Evolutionary conservation across 2,797 vertebrate genomes (phyloP).

Genomic region (Rousettus madagascariensis): DNA sequence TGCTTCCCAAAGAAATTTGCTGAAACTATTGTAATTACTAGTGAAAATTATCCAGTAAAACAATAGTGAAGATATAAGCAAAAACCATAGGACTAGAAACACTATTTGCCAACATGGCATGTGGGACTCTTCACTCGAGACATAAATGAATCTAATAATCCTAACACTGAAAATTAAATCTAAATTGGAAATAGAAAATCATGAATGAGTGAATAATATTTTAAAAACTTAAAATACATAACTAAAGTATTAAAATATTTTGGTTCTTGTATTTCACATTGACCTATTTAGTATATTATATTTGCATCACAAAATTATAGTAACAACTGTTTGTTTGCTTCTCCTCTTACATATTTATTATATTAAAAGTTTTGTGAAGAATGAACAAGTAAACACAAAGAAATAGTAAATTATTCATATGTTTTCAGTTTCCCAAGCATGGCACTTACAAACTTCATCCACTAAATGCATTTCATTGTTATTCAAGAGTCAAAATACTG

Average conservation of each 20-base stretch:
- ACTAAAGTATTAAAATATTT: background rate
- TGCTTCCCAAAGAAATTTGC: slow-evolving; percentile 50
- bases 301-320: background rate
- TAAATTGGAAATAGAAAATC: background rate
- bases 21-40: slow-evolving; percentile 39
- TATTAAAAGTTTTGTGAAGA: background rate
- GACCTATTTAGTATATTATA: background rate
- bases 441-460: background rate
- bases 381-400: background rate
- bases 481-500: background rate
- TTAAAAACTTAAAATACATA: background rate
- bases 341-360: background rate
- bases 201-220: background rate
- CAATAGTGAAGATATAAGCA: slow-evolving; percentile 40
- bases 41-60: slow-evolving; percentile 27
- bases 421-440: background rate
- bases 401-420: background rate
- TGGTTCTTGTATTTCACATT: background rate
- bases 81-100: background rate
- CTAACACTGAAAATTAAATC: background rate
- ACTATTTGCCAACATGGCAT: slow-evolving; percentile 1
- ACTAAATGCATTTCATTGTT: background rate
- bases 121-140: background rate
- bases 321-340: background rate
- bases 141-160: background rate